phyloP scores from a whole-genome alignment of 2,888 invertebrate genomes.

The Cynaeus angustus region DNA sequence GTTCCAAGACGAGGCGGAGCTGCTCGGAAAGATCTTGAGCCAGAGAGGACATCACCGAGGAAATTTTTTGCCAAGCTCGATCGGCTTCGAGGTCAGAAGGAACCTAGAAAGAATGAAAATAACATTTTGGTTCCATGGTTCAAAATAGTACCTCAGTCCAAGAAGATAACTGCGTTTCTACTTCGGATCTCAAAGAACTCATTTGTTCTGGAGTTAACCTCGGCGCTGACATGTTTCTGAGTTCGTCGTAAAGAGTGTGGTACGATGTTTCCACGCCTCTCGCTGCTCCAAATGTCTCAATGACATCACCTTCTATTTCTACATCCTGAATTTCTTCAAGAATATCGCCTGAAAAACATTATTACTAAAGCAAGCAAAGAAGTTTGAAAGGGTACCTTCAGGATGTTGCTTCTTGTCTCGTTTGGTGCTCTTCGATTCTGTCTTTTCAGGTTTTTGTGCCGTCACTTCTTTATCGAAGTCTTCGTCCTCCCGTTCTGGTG shows the following conservation, averaged over 20 bases:
- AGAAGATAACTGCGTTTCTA: constrained; percentile 72
- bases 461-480: constrained; percentile 57
- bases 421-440: constrained; percentile 69
- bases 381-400: constrained; percentile 62
- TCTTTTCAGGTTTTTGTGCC: constrained; percentile 72
- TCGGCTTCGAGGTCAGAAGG: constrained; percentile 72
- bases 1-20: constrained; percentile 94
- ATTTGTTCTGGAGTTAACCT: constrained; percentile 68
- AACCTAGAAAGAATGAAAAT: constrained; percentile 17
- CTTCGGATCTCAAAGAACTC: constrained; percentile 70
- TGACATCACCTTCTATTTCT: constrained; percentile 50
- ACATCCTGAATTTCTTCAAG: background rate
- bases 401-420: constrained; percentile 72
- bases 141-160: constrained; percentile 70
- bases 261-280: constrained; percentile 84
- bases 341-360: constrained; percentile 77
- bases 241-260: constrained; percentile 76
- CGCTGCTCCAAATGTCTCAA: constrained; percentile 79
- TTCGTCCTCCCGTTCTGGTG: constrained; percentile 64
- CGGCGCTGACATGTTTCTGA: constrained; percentile 56
- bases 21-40: constrained; percentile 95
- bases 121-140: too few relatives aligned
- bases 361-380: constrained; percentile 2
- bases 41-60: constrained; percentile 76
- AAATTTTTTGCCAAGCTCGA: constrained; percentile 78